Evolutionary conservation across 1,140 invertebrate genomes (phyloP), one percentile per base, ranked within the genome.

Genomic region (Pogonognathellus flavescens): DNA sequence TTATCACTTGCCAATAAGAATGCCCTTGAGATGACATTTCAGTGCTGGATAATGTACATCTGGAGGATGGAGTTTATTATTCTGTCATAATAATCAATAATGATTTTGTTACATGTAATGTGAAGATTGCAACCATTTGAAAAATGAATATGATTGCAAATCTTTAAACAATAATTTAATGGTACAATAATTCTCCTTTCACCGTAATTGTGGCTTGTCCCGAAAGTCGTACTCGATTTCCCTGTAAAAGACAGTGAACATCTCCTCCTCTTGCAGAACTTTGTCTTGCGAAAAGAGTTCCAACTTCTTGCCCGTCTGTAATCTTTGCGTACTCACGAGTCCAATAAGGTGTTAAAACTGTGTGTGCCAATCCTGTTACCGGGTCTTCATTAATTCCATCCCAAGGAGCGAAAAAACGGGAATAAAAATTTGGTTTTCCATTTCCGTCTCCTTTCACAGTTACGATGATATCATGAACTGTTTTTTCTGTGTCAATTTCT

Each of bases 371-470:
- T 62, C 92, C 92, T 85, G 92, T 93, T 9, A 93, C 93, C n/a
- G 93, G 93, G 89, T 94, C 86, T 82, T 93, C 93, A 18, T 90
- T 88, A 57, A 93, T 91, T 20, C 93, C 93, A 89, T 90, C 89
- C 93, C 92, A 94, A 0, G 93, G 93, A 14, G 92, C 91, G 89
- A 94, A 94, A 88, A 92, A 93, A 76, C 93, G 88, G 5, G 92
- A 93, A 10, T 92, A 88, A 88, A 93, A 94, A 88, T 93, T 87
- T 82, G 90, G 91, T 9, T 53, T 14, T 49, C 25, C 18, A 7
- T 20, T 53, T 16, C 57, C 82, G 66, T 18, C 83, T 11, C 88
- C 89, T 49, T 82, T 20, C 13, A 90, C 52, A 1, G 90, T 90
- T 4, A 90, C 85, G 53, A 90, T 89, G 18, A 90, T 85, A 41